Evolutionary conservation across 2,113 vertebrate species (phyloP).

Genomic region (Apaloderma vittatum): DNA sequence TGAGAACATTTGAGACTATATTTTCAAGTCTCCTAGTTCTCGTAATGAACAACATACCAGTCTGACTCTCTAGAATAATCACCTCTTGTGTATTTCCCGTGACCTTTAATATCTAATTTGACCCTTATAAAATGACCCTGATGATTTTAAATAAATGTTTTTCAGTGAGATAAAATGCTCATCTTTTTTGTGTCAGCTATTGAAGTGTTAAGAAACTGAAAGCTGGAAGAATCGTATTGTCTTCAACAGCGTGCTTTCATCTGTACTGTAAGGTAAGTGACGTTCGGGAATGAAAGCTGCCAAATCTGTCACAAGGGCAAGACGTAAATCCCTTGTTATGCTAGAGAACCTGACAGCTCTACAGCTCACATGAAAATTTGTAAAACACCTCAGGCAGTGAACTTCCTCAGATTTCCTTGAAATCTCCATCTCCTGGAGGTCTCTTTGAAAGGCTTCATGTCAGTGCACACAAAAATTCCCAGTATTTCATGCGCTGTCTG

Average conservation of each 20-base stretch:
- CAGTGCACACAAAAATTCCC: neutral
- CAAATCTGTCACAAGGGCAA: neutral
- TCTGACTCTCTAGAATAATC: neutral
- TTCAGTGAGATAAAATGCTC: neutral
- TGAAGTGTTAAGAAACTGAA: neutral
- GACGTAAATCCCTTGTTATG: neutral
- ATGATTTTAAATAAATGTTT: neutral
- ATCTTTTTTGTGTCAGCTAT: neutral
- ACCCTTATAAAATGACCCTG: neutral
- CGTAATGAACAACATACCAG: neutral
- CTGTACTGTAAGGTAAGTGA: neutral
- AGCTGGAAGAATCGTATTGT: neutral
- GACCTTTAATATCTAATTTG: neutral
- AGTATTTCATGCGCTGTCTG: neutral
- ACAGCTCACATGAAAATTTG: neutral
- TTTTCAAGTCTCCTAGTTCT: neutral
- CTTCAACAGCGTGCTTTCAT: neutral
- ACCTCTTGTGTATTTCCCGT: neutral
- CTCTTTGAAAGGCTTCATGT: neutral
- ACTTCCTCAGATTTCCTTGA: neutral
- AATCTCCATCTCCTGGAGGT: accelerated
- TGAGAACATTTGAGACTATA: neutral
- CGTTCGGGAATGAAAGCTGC: neutral
- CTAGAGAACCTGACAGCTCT: neutral
- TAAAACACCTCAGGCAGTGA: neutral